These are phyloP conservation scores for Limnephilus rhombicus DNA, from an alignment of 2,888 invertebrate species.

Conservation along the genomic window DNA sequence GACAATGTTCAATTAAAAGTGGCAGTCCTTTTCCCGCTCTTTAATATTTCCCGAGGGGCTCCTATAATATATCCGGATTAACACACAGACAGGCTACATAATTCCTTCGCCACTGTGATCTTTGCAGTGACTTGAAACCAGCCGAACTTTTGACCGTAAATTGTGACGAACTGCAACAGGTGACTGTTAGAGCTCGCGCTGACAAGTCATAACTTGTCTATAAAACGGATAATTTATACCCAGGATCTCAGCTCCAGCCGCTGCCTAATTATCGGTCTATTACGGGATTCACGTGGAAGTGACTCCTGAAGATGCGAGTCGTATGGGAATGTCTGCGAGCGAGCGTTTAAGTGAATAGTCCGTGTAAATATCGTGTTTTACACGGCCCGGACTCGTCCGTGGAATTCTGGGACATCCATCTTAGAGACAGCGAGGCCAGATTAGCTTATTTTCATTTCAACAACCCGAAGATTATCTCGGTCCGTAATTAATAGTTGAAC, in stretches of 20 bases:
- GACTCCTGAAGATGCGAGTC: conserved; percentile 12
- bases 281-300: conserved; percentile 39
- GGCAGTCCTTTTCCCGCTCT: conserved; percentile 9
- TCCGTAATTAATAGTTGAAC: conserved; percentile 61
- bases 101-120: neutral
- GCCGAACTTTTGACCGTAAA: conserved; percentile 48
- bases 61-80: conserved; percentile 2
- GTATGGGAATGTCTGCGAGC: conserved; percentile 21
- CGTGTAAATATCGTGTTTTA: conserved; percentile 64
- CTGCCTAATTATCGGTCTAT: conserved; percentile 57
- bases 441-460: conserved; percentile 66
- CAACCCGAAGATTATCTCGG: conserved; percentile 63
- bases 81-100: conserved; percentile 5
- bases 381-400: conserved; percentile 52
- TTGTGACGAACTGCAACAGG: conserved; percentile 63
- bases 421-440: conserved; percentile 58
- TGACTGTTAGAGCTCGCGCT: conserved; percentile 59
- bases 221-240: conserved; percentile 64
- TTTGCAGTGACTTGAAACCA: neutral
- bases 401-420: conserved; percentile 63
- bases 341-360: conserved; percentile 51
- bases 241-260: conserved; percentile 53
- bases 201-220: conserved; percentile 65
- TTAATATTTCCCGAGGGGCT: conserved; percentile 13
- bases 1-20: conserved; percentile 16